A percentile compares a stretch with the other conserved stretches of the same genome.
These are phyloP conservation scores for Pangasianodon hypophthalmus DNA, from an alignment of 2,113 vertebrate species.

Conservation along the genomic window DNA sequence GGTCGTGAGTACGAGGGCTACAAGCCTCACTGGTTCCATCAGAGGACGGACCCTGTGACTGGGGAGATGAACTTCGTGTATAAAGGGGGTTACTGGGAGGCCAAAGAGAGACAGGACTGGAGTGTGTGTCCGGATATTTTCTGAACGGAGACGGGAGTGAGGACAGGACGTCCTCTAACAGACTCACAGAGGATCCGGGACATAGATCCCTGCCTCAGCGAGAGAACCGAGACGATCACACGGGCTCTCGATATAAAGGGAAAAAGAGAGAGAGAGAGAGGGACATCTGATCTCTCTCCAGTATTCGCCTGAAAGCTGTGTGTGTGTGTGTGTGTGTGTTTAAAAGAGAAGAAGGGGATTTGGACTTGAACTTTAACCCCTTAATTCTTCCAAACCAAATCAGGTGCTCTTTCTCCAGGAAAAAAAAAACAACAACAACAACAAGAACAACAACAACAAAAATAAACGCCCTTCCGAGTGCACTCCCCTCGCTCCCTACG, in stretches of 20 bases:
- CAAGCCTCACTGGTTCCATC: slow-evolving; percentile 91
- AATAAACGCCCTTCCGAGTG: slow-evolving; percentile 15
- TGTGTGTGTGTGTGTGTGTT: slow-evolving; percentile 17
- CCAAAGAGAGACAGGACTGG: slow-evolving; percentile 93
- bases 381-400: slow-evolving; percentile 48
- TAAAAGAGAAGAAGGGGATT: background rate
- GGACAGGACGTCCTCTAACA: background rate
- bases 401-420: slow-evolving; percentile 49
- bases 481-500: background rate
- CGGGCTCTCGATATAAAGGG: background rate
- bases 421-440: background rate
- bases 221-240: slow-evolving; percentile 6
- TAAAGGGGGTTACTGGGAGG: slow-evolving; percentile 97
- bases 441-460: background rate
- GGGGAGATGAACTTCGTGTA: slow-evolving; percentile 89
- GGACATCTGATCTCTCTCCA: background rate
- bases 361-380: slow-evolving; percentile 31
- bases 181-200: background rate
- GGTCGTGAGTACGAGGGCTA: slow-evolving; percentile 86
- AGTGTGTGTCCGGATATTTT: slow-evolving; percentile 88
- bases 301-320: slow-evolving; percentile 23
- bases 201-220: background rate
- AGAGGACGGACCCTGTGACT: slow-evolving; percentile 82
- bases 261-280: background rate
- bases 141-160: slow-evolving; percentile 64